Evolutionary conservation across 2,113 vertebrate genomes (phyloP), one percentile per base, ranked within the genome.

Genomic region (Micronycteris hirsuta): DNA sequence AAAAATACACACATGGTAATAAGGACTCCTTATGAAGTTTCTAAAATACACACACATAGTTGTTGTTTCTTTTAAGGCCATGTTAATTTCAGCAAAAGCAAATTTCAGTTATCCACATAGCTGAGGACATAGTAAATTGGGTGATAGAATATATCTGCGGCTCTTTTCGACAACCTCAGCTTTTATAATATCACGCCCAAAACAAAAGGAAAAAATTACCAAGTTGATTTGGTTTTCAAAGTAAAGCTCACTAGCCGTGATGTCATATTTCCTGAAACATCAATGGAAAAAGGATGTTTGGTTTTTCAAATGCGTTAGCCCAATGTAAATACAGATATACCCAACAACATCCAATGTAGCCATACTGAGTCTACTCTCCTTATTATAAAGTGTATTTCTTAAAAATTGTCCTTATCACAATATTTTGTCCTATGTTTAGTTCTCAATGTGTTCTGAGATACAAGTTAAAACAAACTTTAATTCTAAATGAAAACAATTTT

Each of bases 351-450:
- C 63, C 92, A 63, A 52, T 31, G 52, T 65, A 68, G 67, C 61
- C 74, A 74, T 92, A 70, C 68, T 94, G 94, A 87, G 41, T 38
- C 45, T 84, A 45, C 24, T 4, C 33, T 41, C 24, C 45, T 92
- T 63, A 54, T n/a, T 76, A 33, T 54, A 88, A 86, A 38, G 28
- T 65, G 24, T 93, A 76, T 81, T 81, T 97, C 94, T 97, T 97
- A 89, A 91, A 90, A 78, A 95, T 86, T 80, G 94, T 94, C 68
- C 11, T 58, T n/a, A 78, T 78, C 93, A 91, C 94, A 95, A 41
- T 80, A 68, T 87, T 97, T 97, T 98, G 76, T 83, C 84, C 47
- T 95, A 93, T 76, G 38, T 97, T 97, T 91, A 97, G 95, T 95
- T 96, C 85, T 96, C 63, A 82, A 10, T 33, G 82, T n/a, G 93